These are phyloP conservation scores for Aporophyla nigra DNA, from an alignment of 2,888 invertebrate genomes.

Conservation along the genomic window DNA sequence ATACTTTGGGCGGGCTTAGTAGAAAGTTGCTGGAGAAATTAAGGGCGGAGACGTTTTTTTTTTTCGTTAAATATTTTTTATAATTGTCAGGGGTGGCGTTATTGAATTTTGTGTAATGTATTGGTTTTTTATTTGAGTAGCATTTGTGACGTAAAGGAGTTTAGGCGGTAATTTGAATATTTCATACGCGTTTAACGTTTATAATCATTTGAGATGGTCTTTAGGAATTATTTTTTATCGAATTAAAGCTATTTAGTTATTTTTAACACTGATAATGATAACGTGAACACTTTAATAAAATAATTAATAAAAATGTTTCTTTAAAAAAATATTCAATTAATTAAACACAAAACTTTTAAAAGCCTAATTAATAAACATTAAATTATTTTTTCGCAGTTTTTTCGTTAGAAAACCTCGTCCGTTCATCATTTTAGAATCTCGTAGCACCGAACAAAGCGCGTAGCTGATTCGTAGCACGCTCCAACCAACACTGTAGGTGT, in stretches of 20 bases:
- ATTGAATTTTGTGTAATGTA: neutral
- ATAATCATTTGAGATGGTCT: too few relatives aligned
- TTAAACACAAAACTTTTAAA: neutral
- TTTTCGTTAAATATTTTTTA: neutral
- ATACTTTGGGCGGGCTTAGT: slow-evolving; percentile 55
- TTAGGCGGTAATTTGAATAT: neutral
- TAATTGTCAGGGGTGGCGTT: neutral
- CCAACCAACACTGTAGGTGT: slow-evolving; percentile 62
- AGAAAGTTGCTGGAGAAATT: slow-evolving; percentile 57
- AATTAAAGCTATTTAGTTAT: neutral
- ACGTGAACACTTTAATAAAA: neutral
- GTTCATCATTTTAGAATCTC: slow-evolving; percentile 46
- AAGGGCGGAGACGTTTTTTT: slow-evolving; percentile 3
- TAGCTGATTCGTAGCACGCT: slow-evolving; percentile 75
- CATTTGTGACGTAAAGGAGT: neutral
- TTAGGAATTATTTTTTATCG: neutral
- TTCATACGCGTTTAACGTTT: neutral
- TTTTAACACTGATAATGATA: slow-evolving; percentile 8
- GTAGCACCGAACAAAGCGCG: slow-evolving; percentile 68
- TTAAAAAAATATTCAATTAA: neutral
- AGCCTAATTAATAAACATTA: neutral
- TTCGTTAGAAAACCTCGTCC: slow-evolving; percentile 21
- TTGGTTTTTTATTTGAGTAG: neutral
- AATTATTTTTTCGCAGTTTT: neutral
- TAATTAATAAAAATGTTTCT: neutral